These are phyloP conservation scores for Cinclus cinclus DNA, from an alignment of 2,113 vertebrate genomes.

Conservation along the genomic window DNA sequence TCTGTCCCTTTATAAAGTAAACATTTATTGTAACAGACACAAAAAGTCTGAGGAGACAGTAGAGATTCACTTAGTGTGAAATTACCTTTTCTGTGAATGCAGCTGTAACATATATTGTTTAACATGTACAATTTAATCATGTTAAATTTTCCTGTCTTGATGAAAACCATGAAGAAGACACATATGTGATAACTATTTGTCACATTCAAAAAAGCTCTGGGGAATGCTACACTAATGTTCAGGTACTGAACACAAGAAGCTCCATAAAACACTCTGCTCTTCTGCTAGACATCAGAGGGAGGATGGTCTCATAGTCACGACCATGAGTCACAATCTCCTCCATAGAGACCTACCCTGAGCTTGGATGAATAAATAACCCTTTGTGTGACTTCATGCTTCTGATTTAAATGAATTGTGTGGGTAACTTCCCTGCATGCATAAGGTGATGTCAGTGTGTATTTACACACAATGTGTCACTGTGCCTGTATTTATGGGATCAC, in stretches of 20 bases:
- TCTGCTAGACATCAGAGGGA: background rate
- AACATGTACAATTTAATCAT: background rate
- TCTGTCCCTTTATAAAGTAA: background rate
- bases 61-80: background rate
- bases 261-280: background rate
- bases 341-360: background rate
- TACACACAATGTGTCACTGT: background rate
- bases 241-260: background rate
- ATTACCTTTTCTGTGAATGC: background rate
- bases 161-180: background rate
- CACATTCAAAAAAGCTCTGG: background rate
- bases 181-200: background rate
- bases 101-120: background rate
- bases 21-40: background rate
- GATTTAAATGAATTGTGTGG: background rate
- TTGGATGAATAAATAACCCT: background rate
- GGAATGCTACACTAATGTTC: background rate
- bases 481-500: background rate
- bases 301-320: background rate
- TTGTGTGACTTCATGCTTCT: background rate
- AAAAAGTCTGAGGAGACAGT: background rate
- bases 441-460: background rate
- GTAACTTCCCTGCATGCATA: background rate
- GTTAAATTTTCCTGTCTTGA: background rate
- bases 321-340: background rate